Conservation (phyloP, 2,888 invertebrate genomes). For the Agrochola lota region DNA sequence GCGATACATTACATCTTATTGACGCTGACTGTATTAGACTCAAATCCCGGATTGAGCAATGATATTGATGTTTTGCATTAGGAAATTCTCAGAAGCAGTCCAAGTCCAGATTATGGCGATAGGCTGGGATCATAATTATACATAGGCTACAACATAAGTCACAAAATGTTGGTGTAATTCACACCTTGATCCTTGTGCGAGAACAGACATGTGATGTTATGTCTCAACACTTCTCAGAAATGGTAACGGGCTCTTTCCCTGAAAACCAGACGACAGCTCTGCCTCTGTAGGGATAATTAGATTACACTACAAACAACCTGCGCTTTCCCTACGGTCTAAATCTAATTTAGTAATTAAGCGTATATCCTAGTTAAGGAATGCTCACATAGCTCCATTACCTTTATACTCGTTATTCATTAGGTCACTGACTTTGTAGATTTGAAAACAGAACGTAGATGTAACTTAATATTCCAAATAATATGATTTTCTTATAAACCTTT, state of each 20-base stretch:
- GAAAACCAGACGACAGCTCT: background rate
- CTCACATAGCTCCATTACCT: background rate
- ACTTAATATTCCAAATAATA: background rate
- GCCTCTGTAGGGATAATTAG: conserved; percentile 4
- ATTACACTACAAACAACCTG: background rate
- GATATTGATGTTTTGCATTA: background rate
- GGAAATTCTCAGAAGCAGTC: background rate
- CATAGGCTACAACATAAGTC: too few species aligned
- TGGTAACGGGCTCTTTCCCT: background rate
- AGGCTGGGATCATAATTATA: background rate
- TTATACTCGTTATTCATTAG: background rate
- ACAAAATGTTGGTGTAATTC: background rate
- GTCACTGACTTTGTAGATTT: too few species aligned
- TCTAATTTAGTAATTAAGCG: conserved; percentile 29
- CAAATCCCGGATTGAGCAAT: background rate
- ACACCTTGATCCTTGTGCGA: background rate
- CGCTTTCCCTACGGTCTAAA: conserved; percentile 5
- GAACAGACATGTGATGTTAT: background rate
- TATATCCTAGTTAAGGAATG: background rate
- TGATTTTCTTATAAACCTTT: background rate
- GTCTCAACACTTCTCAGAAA: background rate
- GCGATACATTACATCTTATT: background rate
- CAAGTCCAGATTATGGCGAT: too few species aligned
- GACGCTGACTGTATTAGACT: background rate
- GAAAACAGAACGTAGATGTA: background rate